Evolutionary conservation across 2,113 vertebrate genomes (phyloP), one percentile per base, ranked within the genome.

Genomic region (Camelus dromedarius): DNA sequence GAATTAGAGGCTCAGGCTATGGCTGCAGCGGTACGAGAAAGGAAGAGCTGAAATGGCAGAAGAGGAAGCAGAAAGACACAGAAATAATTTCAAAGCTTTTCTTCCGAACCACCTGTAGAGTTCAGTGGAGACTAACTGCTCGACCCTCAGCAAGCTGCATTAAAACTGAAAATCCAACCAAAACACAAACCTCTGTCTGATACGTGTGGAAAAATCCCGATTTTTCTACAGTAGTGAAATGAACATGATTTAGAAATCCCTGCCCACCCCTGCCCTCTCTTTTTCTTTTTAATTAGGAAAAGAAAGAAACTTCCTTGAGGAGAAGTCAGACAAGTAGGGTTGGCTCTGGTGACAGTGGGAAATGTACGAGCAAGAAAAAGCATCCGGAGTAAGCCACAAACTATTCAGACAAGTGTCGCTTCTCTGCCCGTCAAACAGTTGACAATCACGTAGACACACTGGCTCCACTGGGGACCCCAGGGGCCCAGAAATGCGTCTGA

Each of bases 311-410:
- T 82, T 97, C 58, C 75, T 66, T 28, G 9, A 32, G 76, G 46
- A 91, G 70, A 96, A 91, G 30, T 95, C 80, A 96, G 70, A 81
- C 50, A 88, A 54, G 66, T n/a, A 82, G 35, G 50, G 73, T 52
- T 96, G 70, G 62, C 62, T 82, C 54, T 60, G 16, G 35, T 32
- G 66, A 89, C 76, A 93, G 35, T 19, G 93, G 93, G 92, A 96
- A 97, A 97, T 83, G 42, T 86, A 97, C 94, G 89, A 86, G 82
- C 93, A 94, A 95, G 94, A 94, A 96, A 86, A 96, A 91, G 73
- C 58, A 91, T 38, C 52, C 0, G 0, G 58, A 96, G 79, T 96
- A 89, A 97, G 94, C 62, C 46, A 62, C 8, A 85, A 97, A 96
- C 88, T 95, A 96, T 96, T 95, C 75, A 90, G 83, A 92, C 79